Evolutionary conservation across 2,797 vertebrate genomes (phyloP).

Genomic region (Myotis daubentonii): DNA sequence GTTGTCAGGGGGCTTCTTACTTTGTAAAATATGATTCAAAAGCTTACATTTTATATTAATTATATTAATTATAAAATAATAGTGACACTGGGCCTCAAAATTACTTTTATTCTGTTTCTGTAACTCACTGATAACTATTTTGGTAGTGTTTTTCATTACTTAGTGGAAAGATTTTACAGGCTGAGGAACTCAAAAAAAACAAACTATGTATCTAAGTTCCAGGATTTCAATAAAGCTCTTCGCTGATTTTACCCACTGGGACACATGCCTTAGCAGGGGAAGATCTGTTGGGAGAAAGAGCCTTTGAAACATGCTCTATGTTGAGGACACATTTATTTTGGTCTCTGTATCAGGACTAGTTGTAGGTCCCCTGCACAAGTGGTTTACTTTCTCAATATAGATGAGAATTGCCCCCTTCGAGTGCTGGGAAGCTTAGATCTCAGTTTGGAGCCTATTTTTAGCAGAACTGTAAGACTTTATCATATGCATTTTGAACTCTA

Average conservation of each 20-base stretch:
- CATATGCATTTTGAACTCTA: background rate
- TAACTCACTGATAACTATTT: background rate
- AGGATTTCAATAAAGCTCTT: background rate
- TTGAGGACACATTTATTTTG: background rate
- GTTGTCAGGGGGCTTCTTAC: background rate
- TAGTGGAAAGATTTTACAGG: background rate
- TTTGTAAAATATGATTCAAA: slow-evolving; percentile 3
- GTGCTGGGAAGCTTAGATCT: background rate
- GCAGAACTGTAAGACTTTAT: background rate
- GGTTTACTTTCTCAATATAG: background rate
- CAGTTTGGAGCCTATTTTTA: background rate
- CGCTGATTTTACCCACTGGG: background rate
- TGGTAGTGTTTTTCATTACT: background rate
- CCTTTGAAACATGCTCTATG: background rate
- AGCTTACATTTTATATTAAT: background rate
- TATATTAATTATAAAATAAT: background rate
- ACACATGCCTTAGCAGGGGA: background rate
- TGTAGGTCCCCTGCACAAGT: background rate
- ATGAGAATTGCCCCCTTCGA: background rate
- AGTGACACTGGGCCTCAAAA: background rate
- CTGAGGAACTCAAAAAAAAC: background rate
- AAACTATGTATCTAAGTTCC: background rate
- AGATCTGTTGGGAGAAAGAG: background rate
- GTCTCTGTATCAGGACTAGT: background rate
- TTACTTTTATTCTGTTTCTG: slow-evolving; percentile 24